Conservation (phyloP, 2,888 invertebrate species). For the Pyrochroa serraticornis region DNA sequence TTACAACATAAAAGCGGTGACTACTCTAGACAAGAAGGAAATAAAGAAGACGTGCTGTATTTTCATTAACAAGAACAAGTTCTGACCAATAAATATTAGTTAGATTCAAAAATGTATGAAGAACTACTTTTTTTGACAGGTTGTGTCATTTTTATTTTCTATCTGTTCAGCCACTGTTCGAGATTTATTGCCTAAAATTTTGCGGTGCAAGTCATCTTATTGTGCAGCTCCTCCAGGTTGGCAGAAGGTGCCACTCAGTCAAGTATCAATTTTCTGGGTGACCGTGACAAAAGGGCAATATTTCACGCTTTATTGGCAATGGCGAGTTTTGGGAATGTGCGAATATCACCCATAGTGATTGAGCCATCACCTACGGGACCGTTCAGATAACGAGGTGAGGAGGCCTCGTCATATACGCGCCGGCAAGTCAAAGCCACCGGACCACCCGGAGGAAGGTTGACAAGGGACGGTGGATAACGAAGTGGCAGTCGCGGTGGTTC, state of each 20-base stretch:
- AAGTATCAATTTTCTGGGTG: slow-evolving; percentile 1
- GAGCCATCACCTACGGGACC: slow-evolving; percentile 50
- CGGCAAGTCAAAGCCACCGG: slow-evolving; percentile 25
- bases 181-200: no score
- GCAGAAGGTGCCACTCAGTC: neutral
- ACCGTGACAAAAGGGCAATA: slow-evolving; percentile 43
- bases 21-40: no score
- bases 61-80: no score
- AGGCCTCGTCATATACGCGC: slow-evolving; percentile 35
- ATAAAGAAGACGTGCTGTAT: no score
- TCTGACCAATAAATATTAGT: no score
- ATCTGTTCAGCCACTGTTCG: no score
- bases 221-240: no score
- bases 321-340: slow-evolving; percentile 45
- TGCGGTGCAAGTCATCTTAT: no score
- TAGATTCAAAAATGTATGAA: no score
- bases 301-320: slow-evolving; percentile 48
- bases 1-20: no score
- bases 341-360: slow-evolving; percentile 45
- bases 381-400: slow-evolving; percentile 52
- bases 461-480: slow-evolving; percentile 53
- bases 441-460: slow-evolving; percentile 47
- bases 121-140: neutral
- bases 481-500: slow-evolving; percentile 45
- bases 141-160: no score